phyloP scores from a whole-genome alignment of 64 coral and sea anemone species.

The Catalaphyllia jardinei region DNA sequence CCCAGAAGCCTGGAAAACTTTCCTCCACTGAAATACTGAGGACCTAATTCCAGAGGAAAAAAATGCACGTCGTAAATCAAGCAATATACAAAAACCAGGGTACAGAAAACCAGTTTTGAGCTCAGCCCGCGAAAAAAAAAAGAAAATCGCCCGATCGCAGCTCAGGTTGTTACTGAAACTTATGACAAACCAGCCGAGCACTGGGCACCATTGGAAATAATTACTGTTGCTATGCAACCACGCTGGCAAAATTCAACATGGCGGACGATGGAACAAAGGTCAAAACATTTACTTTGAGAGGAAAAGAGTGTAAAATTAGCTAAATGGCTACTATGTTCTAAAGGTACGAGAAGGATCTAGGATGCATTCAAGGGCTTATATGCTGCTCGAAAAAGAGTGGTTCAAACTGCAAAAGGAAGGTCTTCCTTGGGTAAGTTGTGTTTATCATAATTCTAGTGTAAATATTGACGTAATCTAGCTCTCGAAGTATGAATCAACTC shows the following conservation, averaged over 20 bases:
- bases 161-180: not conserved
- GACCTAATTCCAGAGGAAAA: too few relatives aligned
- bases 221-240: constrained; percentile 33
- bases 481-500: too few relatives aligned
- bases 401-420: constrained; percentile 83
- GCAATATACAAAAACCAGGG: not conserved
- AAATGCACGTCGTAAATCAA: too few relatives aligned
- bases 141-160: too few relatives aligned
- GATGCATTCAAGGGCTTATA: constrained; percentile 93
- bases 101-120: not conserved
- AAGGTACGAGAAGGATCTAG: not conserved
- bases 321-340: not conserved
- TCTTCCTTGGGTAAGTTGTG: constrained; percentile 75
- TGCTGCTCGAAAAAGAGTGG: constrained; percentile 94
- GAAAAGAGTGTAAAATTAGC: not conserved
- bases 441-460: not conserved
- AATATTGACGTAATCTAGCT: too few relatives aligned
- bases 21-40: too few relatives aligned
- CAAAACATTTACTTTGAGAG: not conserved
- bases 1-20: too few relatives aligned
- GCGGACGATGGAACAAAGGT: constrained; percentile 6
- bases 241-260: constrained; percentile 34
- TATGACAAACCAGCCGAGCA: not conserved
- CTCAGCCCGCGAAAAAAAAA: not conserved
- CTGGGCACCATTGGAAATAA: not conserved